Base-by-base conservation (phyloP, 2,797 vertebrate species). In the Coracias cyanogaster region DNA sequence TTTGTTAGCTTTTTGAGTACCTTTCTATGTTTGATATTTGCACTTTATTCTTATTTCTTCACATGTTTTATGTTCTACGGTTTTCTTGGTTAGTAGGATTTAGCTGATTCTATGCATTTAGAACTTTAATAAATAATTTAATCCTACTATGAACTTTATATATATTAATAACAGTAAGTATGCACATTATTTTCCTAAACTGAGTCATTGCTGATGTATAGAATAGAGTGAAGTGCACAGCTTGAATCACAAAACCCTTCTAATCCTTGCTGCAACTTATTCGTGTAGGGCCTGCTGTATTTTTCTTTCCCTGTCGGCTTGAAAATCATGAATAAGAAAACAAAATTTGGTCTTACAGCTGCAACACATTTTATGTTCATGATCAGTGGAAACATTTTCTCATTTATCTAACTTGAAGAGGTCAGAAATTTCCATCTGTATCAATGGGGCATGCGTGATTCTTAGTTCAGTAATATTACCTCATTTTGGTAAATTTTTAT, bases 91-190 rank as follows among this genome's bases (percentile, higher is more conserved):
- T 82, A 35, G 33, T 52, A 41, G 10, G 24, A 60, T 93, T 87
- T 85, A 80, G 25, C 55, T 89, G 52, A 74, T 33, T 33, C 15
- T 60, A 13, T 33, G 20, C 70, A 77, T 91, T 85, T 89, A 66
- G 71, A 72, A 64, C 19, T 55, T 55, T 20, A 77, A 85, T 94
- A 28, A 92, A 92, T 81, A 93, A 84, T 84, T 89, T 72, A 89
- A 20, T 89, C 10, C 5, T 54, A n/a, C 12, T n/a, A 19, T 71
- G 33, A 80, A 49, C 6, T 89, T 73, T 57, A 61, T 72, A 65
- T 86, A 43, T 86, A 82, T 85, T 82, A 92, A 72, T 86, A 88
- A 54, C 29, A 25, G 13, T 28, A 85, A 67, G 9, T 12, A 80
- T 20, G 12, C 31, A 49, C 49, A 31, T 74, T 66, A 37, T 86